phyloP scores from a whole-genome alignment of 2,888 invertebrate genomes.

The Agrypnus murinus region DNA sequence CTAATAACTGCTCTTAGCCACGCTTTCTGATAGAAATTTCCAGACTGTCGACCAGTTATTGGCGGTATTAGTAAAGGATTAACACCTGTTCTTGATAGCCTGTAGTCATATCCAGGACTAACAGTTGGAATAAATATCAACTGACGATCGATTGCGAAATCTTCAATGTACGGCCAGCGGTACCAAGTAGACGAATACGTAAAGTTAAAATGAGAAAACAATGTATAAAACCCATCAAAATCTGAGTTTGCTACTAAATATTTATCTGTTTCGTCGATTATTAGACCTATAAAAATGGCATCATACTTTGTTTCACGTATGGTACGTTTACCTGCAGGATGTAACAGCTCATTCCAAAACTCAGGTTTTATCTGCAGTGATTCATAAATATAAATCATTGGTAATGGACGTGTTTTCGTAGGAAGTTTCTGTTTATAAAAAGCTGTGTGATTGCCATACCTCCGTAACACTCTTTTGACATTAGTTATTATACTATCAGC shows the following conservation, averaged over 20 bases:
- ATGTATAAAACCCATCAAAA: slow-evolving; percentile 76
- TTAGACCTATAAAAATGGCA: slow-evolving; percentile 73
- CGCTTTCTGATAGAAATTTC: slow-evolving; percentile 76
- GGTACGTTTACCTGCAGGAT: slow-evolving; percentile 64
- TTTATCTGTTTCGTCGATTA: slow-evolving; percentile 72
- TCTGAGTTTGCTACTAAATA: slow-evolving; percentile 70
- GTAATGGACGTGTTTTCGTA: slow-evolving; percentile 62
- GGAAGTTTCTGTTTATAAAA: slow-evolving; percentile 70
- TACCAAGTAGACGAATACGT: slow-evolving; percentile 75
- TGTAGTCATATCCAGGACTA: slow-evolving; percentile 80
- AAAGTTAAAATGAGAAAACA: slow-evolving; percentile 75
- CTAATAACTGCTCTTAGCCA: slow-evolving; percentile 76
- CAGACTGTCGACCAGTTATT: slow-evolving; percentile 61
- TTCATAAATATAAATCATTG: slow-evolving; percentile 76
- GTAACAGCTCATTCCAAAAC: slow-evolving; percentile 72
- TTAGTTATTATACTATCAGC: slow-evolving; percentile 69
- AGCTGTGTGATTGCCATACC: slow-evolving; percentile 73
- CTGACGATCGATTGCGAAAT: slow-evolving; percentile 74
- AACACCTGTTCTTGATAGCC: slow-evolving; percentile 53
- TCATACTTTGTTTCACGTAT: slow-evolving; percentile 73
- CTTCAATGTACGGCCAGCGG: slow-evolving; percentile 68
- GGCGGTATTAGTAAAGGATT: background rate
- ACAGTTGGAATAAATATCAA: slow-evolving; percentile 79
- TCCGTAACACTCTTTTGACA: slow-evolving; percentile 68
- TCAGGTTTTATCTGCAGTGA: slow-evolving; percentile 72